A percentile compares a stretch with the other conserved stretches of the same genome.
Conservation (phyloP, 2,888 invertebrate genomes). For the Mantis religiosa region DNA sequence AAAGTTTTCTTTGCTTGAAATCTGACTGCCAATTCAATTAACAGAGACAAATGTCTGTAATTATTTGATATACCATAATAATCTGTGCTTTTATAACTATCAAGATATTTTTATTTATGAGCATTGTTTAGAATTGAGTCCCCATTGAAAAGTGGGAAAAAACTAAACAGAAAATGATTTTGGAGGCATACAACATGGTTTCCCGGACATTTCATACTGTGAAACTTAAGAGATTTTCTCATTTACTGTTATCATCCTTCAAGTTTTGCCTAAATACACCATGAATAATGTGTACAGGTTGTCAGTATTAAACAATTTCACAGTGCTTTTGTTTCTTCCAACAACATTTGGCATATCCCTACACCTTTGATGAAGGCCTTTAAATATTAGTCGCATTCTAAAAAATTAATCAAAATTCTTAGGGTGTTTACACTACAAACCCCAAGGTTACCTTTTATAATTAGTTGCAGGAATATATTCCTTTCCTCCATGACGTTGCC, state of each 20-base stretch:
- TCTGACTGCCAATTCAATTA: no score
- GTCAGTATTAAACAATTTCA: not conserved
- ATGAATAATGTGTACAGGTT: not conserved
- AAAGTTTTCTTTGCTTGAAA: no score
- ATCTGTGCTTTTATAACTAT: no score
- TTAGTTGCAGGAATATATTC: conserved; percentile 57
- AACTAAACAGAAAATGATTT: no score
- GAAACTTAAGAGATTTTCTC: no score
- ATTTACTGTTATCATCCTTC: not conserved
- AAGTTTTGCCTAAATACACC: not conserved
- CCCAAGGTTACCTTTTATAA: conserved; percentile 36
- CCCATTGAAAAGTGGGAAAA: no score
- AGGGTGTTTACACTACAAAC: not conserved
- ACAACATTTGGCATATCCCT: not conserved
- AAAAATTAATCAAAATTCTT: not conserved
- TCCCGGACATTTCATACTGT: no score
- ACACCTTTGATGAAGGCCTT: not conserved
- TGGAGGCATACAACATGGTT: no score
- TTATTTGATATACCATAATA: no score
- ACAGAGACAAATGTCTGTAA: no score
- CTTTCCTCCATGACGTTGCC: conserved; percentile 78
- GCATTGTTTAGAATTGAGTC: no score
- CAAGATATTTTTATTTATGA: no score
- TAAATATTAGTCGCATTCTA: not conserved
- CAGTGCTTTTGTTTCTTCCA: not conserved